A percentile compares a stretch with the other conserved stretches of the same genome.
These are phyloP conservation scores for Brachirus orientalis DNA, from an alignment of 2,113 vertebrate species.

Conservation along the genomic window DNA sequence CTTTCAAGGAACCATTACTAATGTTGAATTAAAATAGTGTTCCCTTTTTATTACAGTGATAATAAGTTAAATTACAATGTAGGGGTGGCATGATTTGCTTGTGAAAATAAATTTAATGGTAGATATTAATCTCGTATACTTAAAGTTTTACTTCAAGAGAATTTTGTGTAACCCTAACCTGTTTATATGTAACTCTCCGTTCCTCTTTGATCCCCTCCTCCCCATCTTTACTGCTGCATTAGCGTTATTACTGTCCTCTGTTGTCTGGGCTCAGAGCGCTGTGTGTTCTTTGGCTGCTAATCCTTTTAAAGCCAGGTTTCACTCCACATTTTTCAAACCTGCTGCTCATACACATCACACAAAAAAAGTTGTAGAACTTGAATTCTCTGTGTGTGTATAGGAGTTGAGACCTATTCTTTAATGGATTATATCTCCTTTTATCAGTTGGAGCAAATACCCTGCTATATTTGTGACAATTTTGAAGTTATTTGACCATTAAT, in stretches of 20 bases:
- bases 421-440: not conserved
- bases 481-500: not conserved
- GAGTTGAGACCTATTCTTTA: not conserved
- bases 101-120: too few species aligned
- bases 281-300: constrained; percentile 69
- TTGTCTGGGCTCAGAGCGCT: constrained; percentile 39
- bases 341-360: constrained; percentile 54
- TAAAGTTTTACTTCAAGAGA: not conserved
- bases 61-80: too few species aligned
- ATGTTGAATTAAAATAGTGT: too few species aligned
- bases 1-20: too few species aligned
- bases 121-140: too few species aligned
- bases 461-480: not conserved
- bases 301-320: constrained; percentile 72
- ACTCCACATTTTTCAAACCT: constrained; percentile 69
- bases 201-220: not conserved
- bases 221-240: constrained; percentile 26
- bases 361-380: constrained; percentile 47
- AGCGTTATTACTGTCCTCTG: constrained; percentile 36
- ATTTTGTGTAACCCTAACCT: not conserved
- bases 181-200: not conserved
- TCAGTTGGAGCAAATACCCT: not conserved
- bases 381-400: not conserved
- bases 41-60: too few species aligned
- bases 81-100: too few species aligned